Conservation (phyloP, 1,140 invertebrate genomes). For the Pachypeltis micranthus region DNA sequence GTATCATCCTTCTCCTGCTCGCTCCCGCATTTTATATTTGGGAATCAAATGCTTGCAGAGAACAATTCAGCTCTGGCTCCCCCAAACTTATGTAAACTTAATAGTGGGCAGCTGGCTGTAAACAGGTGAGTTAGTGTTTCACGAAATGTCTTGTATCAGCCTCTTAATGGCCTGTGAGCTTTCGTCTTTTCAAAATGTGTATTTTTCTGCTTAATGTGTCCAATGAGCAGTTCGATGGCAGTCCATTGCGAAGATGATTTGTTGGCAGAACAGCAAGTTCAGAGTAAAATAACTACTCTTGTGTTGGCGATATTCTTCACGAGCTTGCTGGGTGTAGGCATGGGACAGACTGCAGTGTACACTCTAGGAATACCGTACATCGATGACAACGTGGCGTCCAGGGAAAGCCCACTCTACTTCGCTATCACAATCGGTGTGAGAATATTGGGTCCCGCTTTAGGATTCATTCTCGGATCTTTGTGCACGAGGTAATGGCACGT, state of each 20-base stretch:
- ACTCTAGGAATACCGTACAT: conserved; percentile 89
- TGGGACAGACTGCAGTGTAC: conserved; percentile 85
- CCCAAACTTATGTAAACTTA: conserved; percentile 24
- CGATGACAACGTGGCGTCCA: conserved; percentile 83
- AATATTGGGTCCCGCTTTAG: conserved; percentile 78
- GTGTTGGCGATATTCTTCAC: conserved; percentile 77
- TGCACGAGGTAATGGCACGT: conserved; percentile 45
- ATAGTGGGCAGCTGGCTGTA: too few species aligned
- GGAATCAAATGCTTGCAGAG: conserved; percentile 55
- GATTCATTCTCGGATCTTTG: conserved; percentile 80
- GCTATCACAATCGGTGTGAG: conserved; percentile 84
- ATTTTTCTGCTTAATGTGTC: too few species aligned
- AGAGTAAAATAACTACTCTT: conserved; percentile 62
- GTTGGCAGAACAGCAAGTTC: conserved; percentile 46
- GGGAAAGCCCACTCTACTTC: conserved; percentile 87
- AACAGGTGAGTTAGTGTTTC: too few species aligned
- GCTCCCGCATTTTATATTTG: conserved; percentile 67
- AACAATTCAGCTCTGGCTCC: conserved; percentile 40
- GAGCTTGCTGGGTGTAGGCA: conserved; percentile 75
- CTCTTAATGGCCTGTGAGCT: too few species aligned
- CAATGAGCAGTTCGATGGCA: too few species aligned
- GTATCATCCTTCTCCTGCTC: conserved; percentile 78
- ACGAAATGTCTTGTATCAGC: too few species aligned
- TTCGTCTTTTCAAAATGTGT: too few species aligned
- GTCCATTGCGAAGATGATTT: conserved; percentile 47